Base-by-base conservation (phyloP, 2,888 invertebrate genomes). In the Sarcophaga variegata region DNA sequence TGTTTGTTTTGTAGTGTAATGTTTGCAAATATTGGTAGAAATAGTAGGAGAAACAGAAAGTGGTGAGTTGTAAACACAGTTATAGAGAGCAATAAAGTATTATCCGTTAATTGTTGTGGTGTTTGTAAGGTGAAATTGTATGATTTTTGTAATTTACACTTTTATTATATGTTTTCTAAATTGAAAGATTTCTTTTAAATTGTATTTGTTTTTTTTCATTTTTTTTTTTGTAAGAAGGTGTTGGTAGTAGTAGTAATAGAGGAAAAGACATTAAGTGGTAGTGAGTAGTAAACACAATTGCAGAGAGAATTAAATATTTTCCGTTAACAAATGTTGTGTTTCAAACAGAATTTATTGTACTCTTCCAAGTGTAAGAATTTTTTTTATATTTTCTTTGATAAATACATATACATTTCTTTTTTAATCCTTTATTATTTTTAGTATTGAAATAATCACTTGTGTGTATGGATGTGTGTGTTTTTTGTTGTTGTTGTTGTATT, bases 401-500 rank as follows among this genome's bases (percentile, higher is more conserved):
- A 37, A 37, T 8, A n/a, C n/a, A n/a, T n/a, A 10, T 10, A 37
- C 8, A 64, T 87, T 62, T 81, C 60, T 59, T 66, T 49, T 14
- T 75, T 69, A 67, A 64, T 83, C 81, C 20, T 27, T 70, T 67
- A 10, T 79, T 63, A 60, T 63, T 84, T 79, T 78, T 67, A 67
- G 64, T 81, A 37, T 67, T 4, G 1, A 45, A 22, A 49, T n/a
- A 17, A 60, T 49, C 70, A 71, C 62, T 75, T 78, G 71, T 27
- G 14, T 81, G 54, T 76, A 27, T 70, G 10, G 2, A 22, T 54
- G 3, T 49, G 17, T 54, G 54, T 63, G 45, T 85, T 63, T 37
- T 67, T 8, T 63, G 82, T 76, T 86, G 25, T 86, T 85, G 69
- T 79, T 20, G n/a, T 20, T 78, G 20, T 62, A 81, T 88, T 81